Evolutionary conservation across 2,888 invertebrate species (phyloP), one percentile per base, ranked within the genome.

Genomic region (Lacanobia wlatinum): DNA sequence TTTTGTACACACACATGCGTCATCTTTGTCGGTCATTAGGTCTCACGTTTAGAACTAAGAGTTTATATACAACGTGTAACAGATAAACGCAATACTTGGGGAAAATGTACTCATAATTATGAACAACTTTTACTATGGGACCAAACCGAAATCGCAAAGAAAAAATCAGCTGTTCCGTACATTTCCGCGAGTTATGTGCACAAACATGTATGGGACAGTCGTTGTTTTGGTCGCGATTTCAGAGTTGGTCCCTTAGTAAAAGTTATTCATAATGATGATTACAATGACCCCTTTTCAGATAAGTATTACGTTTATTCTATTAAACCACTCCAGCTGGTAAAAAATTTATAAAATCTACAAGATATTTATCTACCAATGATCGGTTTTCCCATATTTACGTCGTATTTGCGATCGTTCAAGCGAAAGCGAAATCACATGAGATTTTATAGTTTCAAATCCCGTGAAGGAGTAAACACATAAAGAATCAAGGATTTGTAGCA

Each of bases 401-500:
- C 2, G 8, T 38, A 40, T 46, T 46, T 55, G n/a, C 12, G 2
- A 48, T 40, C 21, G n/a, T 50, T 28, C 21, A 28, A 10, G 23
- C 16, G 21, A n/a, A 64, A 66, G 16, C 18, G 18, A 55, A 52
- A 65, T 53, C 28, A 48, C n/a, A 18, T 61, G 2, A 53, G 23
- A 46, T 61, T 72, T 50, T 43, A 28, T 8, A 23, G 1, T 56
- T 67, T 18, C 7, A 52, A 73, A 76, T 70, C 55, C 61, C 40
- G n/a, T 46, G 43, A 71, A 59, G 52, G 46, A 46, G 56, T 67
- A 70, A 72, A 78, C 46, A 62, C 38, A 81, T 64, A 68, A 80
- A 70, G 38, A 75, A 77, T 79, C 48, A 50, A 60, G 58, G 28
- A 76, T 80, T 75, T 77, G 55, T 72, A 53, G 55, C 71, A 77